These are phyloP conservation scores for Halcyon smyrnensis DNA, from an alignment of 2,797 vertebrate species.

Conservation along the genomic window DNA sequence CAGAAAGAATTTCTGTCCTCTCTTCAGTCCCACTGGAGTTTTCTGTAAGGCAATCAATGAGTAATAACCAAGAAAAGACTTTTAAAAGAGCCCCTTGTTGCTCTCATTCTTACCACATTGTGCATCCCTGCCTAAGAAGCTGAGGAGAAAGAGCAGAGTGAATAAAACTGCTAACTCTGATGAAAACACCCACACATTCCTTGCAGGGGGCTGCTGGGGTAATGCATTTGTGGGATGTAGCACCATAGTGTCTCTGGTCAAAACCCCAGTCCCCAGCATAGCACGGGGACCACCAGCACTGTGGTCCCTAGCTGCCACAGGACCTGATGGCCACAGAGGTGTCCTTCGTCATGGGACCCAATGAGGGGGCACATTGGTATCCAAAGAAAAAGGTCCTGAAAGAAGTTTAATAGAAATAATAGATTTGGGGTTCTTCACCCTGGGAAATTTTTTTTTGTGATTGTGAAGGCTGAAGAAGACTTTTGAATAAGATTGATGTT, in stretches of 20 bases:
- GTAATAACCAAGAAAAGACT: background rate
- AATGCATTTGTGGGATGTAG: background rate
- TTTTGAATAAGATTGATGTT: background rate
- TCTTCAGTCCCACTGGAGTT: background rate
- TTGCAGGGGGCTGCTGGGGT: background rate
- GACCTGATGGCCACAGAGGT: background rate
- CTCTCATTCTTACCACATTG: background rate
- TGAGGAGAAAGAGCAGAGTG: background rate
- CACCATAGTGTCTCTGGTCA: background rate
- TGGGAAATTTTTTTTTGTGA: background rate
- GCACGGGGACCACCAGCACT: background rate
- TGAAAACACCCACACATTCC: background rate
- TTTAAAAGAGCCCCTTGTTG: background rate
- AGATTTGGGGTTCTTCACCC: background rate
- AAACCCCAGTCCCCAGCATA: background rate
- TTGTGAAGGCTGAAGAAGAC: background rate
- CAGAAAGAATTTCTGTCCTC: background rate
- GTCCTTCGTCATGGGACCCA: background rate
- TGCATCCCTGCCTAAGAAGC: background rate
- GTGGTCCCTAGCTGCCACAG: fast-evolving
- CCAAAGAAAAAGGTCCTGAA: background rate
- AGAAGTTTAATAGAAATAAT: background rate
- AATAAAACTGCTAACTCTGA: background rate
- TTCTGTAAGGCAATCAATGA: background rate
- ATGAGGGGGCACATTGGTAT: fast-evolving